These are phyloP conservation scores for Dicyrtomina minuta DNA, from an alignment of 2,888 invertebrate species.

Conservation along the genomic window DNA sequence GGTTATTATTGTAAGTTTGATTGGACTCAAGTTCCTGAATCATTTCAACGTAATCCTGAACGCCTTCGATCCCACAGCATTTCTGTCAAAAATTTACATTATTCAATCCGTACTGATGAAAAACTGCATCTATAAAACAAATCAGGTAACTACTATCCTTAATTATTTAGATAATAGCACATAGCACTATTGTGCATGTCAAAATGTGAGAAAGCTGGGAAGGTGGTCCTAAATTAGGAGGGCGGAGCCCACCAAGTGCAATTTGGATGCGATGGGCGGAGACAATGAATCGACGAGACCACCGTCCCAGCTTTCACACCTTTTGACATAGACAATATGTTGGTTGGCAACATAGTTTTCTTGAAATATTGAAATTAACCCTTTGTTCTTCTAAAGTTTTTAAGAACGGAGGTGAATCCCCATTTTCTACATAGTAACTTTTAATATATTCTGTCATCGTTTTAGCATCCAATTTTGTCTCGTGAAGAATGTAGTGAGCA, in stretches of 20 bases:
- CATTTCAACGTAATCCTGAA: background rate
- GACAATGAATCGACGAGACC: background rate
- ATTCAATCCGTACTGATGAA: no score
- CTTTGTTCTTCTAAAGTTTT: background rate
- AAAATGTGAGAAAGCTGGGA: no score
- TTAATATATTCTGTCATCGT: background rate
- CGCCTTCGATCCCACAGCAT: slow-evolving; percentile 9
- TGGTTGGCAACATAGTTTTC: background rate
- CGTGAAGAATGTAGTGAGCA: background rate
- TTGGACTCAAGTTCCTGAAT: background rate
- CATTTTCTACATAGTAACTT: background rate
- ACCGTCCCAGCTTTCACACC: no score
- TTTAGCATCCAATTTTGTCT: background rate
- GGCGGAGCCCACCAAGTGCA: no score
- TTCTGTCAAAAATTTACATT: no score
- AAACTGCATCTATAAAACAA: no score
- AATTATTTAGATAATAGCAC: no score
- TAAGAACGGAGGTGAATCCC: background rate
- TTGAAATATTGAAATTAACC: background rate
- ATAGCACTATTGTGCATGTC: no score
- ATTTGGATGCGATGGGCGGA: no score
- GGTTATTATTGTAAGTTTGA: background rate
- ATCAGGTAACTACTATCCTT: no score
- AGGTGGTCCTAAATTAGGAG: no score
- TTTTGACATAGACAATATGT: background rate